These are phyloP conservation scores for Gadopsis bispinosus DNA, from an alignment of 2,797 vertebrate species.

Conservation along the genomic window DNA sequence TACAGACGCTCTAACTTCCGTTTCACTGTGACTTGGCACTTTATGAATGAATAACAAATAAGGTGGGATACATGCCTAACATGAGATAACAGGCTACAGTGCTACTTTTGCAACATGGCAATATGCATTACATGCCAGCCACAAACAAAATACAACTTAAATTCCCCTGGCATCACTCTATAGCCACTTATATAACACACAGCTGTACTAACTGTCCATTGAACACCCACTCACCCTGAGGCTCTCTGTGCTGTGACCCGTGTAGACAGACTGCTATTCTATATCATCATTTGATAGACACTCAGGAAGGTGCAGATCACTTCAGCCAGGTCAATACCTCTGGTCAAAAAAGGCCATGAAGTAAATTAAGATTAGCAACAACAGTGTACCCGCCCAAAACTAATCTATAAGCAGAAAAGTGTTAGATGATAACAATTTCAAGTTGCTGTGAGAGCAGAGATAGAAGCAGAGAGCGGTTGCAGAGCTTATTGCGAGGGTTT, in stretches of 20 bases:
- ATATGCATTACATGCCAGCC: neutral
- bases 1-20: neutral
- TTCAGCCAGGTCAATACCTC: conserved; percentile 46
- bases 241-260: conserved; percentile 24
- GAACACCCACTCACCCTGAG: conserved; percentile 26
- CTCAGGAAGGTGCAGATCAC: conserved; percentile 35
- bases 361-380: conserved; percentile 51
- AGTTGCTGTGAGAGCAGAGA: conserved; percentile 26
- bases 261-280: conserved; percentile 17
- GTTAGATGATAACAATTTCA: conserved; percentile 29
- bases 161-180: neutral
- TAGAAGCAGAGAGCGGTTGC: conserved; percentile 26
- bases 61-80: neutral
- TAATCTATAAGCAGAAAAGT: conserved; percentile 45
- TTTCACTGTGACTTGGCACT: neutral
- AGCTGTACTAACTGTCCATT: conserved; percentile 23
- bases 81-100: neutral
- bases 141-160: conserved; percentile 3
- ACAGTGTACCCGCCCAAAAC: conserved; percentile 18
- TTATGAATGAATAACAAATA: neutral
- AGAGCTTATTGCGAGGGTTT: conserved; percentile 54
- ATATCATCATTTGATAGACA: conserved; percentile 43
- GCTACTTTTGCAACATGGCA: neutral
- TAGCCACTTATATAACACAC: conserved; percentile 15
- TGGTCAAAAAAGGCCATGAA: conserved; percentile 31